These are phyloP conservation scores for Drymonia ruficornis DNA, from an alignment of 2,888 invertebrate species.

Conservation along the genomic window DNA sequence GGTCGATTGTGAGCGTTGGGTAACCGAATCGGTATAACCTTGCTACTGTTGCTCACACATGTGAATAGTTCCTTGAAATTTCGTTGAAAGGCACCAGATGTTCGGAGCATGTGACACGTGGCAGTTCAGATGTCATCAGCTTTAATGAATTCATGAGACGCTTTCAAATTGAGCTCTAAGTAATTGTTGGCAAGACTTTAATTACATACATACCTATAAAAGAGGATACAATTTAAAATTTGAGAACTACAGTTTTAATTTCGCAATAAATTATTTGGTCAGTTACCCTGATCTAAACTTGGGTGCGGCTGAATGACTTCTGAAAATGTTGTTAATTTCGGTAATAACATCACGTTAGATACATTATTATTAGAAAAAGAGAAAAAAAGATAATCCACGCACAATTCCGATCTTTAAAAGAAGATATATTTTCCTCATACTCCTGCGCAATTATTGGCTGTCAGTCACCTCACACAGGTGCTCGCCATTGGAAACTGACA, in stretches of 20 bases:
- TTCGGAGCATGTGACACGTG: constrained; percentile 2
- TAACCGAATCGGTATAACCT: constrained; percentile 11
- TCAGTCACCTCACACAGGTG: neutral
- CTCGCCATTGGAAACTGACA: constrained; percentile 15
- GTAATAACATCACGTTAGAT: no score
- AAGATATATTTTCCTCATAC: neutral
- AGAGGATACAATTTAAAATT: no score
- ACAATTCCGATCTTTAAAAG: no score
- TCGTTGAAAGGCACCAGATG: constrained; percentile 5
- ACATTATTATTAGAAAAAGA: no score
- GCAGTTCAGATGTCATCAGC: neutral
- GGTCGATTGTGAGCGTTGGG: constrained; percentile 16
- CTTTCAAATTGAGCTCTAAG: neutral
- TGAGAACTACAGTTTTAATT: no score
- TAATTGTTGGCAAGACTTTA: neutral
- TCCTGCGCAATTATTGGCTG: neutral
- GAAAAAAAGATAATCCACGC: no score
- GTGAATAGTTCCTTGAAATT: constrained; percentile 7
- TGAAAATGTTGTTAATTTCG: no score
- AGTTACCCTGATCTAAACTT: no score
- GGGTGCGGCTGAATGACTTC: no score
- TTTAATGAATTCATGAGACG: constrained; percentile 3
- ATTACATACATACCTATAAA: no score
- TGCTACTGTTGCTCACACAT: constrained; percentile 4
- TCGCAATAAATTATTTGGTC: neutral